Evolutionary conservation across 2,797 vertebrate species (phyloP).

Genomic region (Luscinia megarhynchos): DNA sequence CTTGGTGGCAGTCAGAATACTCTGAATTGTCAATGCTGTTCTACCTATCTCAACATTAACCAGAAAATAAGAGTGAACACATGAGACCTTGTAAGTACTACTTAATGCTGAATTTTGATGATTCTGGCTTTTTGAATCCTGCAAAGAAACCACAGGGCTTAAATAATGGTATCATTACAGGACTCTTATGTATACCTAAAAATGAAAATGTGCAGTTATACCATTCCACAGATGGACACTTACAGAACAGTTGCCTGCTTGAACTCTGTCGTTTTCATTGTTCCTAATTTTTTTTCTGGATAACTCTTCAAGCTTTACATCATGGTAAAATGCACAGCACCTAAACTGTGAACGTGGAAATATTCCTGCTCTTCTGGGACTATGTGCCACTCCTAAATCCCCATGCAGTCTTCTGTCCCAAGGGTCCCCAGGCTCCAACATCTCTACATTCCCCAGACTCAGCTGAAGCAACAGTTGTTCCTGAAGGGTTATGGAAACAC

Average conservation of each 20-base stretch:
- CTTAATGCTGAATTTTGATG: background rate
- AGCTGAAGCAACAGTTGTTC: background rate
- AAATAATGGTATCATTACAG: background rate
- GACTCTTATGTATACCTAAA: background rate
- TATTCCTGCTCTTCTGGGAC: background rate
- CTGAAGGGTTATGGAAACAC: background rate
- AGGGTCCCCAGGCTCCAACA: background rate
- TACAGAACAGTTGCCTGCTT: background rate
- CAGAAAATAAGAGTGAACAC: background rate
- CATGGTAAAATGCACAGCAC: background rate
- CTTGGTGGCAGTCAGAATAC: background rate
- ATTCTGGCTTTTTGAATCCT: background rate
- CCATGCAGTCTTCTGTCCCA: background rate
- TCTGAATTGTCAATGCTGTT: constrained; percentile 13
- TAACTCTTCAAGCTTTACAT: background rate
- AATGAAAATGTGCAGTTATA: background rate
- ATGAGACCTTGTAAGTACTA: background rate
- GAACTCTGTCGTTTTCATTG: background rate
- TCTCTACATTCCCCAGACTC: background rate
- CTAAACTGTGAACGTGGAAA: background rate
- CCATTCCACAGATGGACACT: background rate
- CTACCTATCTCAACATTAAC: background rate
- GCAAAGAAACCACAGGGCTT: background rate
- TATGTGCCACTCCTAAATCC: background rate
- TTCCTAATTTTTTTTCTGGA: background rate